Percentiles rank a stretch among this genome's conserved stretches.
These are phyloP conservation scores for Nomada fucata DNA, from an alignment of 2,888 invertebrate genomes.

Conservation along the genomic window DNA sequence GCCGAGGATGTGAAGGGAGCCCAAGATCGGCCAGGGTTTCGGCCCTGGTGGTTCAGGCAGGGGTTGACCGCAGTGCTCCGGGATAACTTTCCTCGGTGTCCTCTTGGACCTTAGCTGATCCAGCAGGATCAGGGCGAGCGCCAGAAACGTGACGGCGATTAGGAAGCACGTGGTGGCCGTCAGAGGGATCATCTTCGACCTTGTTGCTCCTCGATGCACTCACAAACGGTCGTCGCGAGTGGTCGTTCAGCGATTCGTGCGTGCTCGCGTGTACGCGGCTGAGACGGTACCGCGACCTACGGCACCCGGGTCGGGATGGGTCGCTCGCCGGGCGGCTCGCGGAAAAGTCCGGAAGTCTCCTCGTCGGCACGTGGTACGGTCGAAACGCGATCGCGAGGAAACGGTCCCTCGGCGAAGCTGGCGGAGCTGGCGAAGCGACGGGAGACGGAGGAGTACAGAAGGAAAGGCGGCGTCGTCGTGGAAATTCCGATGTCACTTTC, in stretches of 20 bases:
- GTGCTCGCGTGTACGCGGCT: neutral
- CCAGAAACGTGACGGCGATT: constrained; percentile 70
- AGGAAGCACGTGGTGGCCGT: constrained; percentile 77
- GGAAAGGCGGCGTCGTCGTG: too few species aligned
- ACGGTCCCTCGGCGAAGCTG: neutral
- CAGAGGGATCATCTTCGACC: constrained; percentile 64
- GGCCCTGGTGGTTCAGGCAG: constrained; percentile 85
- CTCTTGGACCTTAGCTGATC: constrained; percentile 71
- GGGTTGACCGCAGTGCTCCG: constrained; percentile 63
- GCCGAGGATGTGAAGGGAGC: constrained; percentile 86
- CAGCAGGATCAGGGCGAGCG: constrained; percentile 72
- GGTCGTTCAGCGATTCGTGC: neutral
- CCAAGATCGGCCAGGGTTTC: constrained; percentile 86
- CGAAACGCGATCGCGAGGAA: constrained; percentile 4
- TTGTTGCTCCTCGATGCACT: constrained; percentile 33
- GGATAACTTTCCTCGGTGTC: constrained; percentile 34
- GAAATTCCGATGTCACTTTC: constrained; percentile 35
- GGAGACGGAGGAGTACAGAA: too few species aligned
- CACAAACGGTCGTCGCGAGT: constrained; percentile 39
- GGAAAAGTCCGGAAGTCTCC: neutral
- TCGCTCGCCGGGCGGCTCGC: too few species aligned
- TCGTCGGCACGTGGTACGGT: neutral
- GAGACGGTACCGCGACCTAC: constrained; percentile 42
- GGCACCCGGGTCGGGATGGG: constrained; percentile 11
- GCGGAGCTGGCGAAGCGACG: too few species aligned